A percentile compares a stretch with the other conserved stretches of the same genome.
phyloP scores from a whole-genome alignment of 2,113 vertebrate genomes.

The Sciurus niger region DNA sequence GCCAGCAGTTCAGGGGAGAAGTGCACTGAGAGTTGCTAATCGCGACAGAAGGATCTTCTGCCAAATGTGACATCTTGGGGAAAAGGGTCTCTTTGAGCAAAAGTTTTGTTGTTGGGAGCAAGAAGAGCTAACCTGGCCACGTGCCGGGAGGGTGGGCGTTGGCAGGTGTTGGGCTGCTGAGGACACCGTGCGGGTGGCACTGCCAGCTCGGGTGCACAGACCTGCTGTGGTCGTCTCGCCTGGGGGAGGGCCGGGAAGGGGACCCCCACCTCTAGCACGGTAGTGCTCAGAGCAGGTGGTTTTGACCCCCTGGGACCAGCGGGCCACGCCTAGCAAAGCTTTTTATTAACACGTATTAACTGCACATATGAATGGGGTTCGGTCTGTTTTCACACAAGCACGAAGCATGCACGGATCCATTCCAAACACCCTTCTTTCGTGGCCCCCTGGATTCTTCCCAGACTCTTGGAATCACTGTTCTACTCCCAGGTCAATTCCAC shows the following conservation, averaged over 20 bases:
- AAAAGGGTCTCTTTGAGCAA: background rate
- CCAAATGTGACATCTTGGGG: background rate
- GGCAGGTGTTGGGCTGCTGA: background rate
- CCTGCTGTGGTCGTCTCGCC: background rate
- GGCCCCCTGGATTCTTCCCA: too few relatives aligned
- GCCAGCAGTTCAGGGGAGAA: background rate
- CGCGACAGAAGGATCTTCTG: background rate
- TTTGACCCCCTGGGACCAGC: background rate
- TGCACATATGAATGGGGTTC: background rate
- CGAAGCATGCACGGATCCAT: fast-evolving
- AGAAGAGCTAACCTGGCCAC: background rate
- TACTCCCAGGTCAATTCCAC: background rate
- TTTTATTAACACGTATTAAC: background rate
- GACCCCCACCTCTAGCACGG: background rate
- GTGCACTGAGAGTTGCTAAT: background rate
- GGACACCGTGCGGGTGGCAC: background rate
- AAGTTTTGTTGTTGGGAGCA: background rate
- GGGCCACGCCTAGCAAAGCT: background rate
- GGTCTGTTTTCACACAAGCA: background rate
- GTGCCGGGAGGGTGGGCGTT: background rate
- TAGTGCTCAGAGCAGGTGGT: background rate
- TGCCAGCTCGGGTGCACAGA: background rate
- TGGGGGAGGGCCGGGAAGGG: background rate
- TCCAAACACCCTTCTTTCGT: too few relatives aligned
- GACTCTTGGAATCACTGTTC: background rate